Evolutionary conservation across 92 coral and sea anemone genomes (phyloP).

Genomic region (Parazoanthus atlanticus): DNA sequence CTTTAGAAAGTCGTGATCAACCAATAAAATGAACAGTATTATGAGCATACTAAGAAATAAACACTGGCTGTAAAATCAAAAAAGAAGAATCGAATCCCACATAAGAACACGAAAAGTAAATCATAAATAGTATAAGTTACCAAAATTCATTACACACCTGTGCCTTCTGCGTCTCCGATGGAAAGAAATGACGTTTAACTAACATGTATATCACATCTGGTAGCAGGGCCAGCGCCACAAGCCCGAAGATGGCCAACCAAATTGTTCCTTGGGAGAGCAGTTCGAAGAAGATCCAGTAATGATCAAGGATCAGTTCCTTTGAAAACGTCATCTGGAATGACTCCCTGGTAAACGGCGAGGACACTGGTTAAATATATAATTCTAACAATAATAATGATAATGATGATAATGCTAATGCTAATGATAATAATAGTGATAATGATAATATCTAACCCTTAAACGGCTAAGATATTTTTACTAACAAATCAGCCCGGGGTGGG

Average conservation of each 20-base stretch:
- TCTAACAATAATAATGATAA: no score
- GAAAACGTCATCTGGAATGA: conserved; percentile 63
- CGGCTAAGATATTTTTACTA: no score
- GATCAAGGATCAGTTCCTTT: conserved; percentile 65
- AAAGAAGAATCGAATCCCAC: not conserved
- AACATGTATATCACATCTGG: conserved; percentile 90
- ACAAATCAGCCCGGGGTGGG: no score
- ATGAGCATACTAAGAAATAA: no score
- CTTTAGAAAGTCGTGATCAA: not conserved
- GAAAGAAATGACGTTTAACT: conserved; percentile 74
- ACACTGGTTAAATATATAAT: no score
- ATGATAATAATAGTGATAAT: not conserved
- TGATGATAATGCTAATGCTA: no score
- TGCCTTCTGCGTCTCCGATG: conserved; percentile 87
- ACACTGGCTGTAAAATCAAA: not conserved
- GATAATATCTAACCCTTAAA: no score
- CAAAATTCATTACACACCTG: conserved; percentile 66
- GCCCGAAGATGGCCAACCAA: conserved; percentile 80
- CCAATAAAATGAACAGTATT: not conserved
- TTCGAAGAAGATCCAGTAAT: conserved; percentile 76
- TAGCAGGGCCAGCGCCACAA: conserved; percentile 60
- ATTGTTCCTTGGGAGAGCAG: conserved; percentile 71
- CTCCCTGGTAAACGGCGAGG: conserved; percentile 56
- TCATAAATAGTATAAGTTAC: no score
- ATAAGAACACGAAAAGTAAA: no score